Base-by-base conservation (phyloP, 1,140 invertebrate species). In the Diploscapter pachys region DNA sequence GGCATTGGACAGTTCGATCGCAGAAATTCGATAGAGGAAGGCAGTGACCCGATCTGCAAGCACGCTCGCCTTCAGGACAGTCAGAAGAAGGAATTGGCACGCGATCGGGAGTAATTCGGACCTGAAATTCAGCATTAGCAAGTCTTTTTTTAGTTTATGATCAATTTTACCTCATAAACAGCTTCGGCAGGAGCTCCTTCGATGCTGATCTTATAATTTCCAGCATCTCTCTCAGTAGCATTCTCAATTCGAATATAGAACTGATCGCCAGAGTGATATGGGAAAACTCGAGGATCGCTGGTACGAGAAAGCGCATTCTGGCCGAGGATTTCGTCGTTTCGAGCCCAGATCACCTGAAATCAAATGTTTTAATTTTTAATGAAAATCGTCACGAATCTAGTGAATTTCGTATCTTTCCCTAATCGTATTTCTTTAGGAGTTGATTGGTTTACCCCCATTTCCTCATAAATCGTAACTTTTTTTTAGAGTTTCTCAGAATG, bases 31-130 rank as follows among this genome's bases (percentile, higher is more conserved):
- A 71, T 59, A 88, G 86, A 1, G 89, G 79, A 49, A 93, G 80
- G 85, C 92, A 94, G 63, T 89, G 82, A 0, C 92, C 92, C 56
- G 91, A 86, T 48, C 87, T 83, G 86, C 92, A 94, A 68, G 89
- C 89, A 79, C 89, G 88, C 78, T 91, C 86, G 59, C 83, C 85
- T 6, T 81, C 4, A 83, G 86, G 79, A 71, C 89, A 90, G 9
- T 72, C 75, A 48, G 64, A 56, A 13, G 75, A 72, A 13, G 64
- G 51, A 54, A 8, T 63, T 13, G 68, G 61, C 3, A 76, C 49
- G 55, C 13, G 52, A 50, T 76, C 75, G 5, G 69, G 51, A 5
- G 68, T 71, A 48, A 76, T 55, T 11, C 63, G 62, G 13, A 76
- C 75, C 75, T 76, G 51, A 2, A 62, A 56, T 51, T 48, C 13